These are phyloP conservation scores for Eleutherodactylus coqui DNA, from an alignment of 2,797 vertebrate genomes.

Conservation along the genomic window DNA sequence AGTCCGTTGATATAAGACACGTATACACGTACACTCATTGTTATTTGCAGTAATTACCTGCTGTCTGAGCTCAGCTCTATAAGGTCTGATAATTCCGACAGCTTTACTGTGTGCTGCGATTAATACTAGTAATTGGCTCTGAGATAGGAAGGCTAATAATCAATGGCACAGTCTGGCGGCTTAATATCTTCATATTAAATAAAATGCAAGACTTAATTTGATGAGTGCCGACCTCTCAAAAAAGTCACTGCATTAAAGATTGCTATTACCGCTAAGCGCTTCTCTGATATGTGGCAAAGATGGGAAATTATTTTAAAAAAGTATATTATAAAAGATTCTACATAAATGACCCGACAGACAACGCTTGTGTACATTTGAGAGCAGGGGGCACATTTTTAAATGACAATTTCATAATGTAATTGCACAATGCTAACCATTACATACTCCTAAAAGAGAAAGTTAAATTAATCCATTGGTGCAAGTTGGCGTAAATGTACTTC, in stretches of 20 bases:
- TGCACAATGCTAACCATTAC: neutral
- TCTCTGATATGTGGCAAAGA: neutral
- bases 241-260: conserved; percentile 33
- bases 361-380: neutral
- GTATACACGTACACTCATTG: neutral
- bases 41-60: neutral
- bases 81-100: conserved; percentile 15
- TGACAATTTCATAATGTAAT: neutral
- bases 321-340: neutral
- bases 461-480: neutral
- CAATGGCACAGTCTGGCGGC: conserved; percentile 36
- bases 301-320: neutral
- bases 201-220: conserved; percentile 40
- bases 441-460: neutral
- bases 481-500: neutral
- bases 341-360: neutral
- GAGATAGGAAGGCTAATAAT: conserved; percentile 49
- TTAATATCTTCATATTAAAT: conserved; percentile 47
- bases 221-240: conserved; percentile 29
- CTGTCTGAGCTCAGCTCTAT: conserved; percentile 12
- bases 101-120: neutral
- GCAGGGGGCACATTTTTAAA: neutral
- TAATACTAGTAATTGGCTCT: conserved; percentile 43
- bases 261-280: conserved; percentile 34
- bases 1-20: neutral